Conservation (phyloP, 2,797 vertebrate genomes). For the Orientallactaga sibirica region DNA sequence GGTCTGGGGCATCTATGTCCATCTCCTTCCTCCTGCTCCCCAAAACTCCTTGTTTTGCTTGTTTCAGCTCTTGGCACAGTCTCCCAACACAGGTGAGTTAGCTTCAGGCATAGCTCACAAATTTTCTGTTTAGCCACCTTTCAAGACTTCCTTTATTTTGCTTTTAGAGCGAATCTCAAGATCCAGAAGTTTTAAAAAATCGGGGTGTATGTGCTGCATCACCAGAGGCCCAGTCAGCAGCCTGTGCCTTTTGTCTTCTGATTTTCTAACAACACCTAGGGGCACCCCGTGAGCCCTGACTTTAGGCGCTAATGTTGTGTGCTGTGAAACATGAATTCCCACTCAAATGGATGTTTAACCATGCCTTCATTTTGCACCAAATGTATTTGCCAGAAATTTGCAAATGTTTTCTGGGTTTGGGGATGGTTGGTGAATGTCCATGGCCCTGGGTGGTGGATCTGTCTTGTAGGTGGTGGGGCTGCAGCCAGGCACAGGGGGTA, state of each 20-base stretch:
- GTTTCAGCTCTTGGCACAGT: fast-evolving
- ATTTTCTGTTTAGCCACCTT: background rate
- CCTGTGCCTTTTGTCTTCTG: background rate
- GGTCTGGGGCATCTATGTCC: background rate
- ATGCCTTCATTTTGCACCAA: background rate
- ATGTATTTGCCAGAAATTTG: background rate
- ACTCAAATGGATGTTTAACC: background rate
- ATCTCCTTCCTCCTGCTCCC: fast-evolving
- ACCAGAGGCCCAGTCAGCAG: fast-evolving
- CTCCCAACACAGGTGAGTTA: background rate
- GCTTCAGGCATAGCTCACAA: background rate
- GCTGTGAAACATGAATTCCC: background rate
- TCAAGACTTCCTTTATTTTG: background rate
- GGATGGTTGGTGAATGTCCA: background rate
- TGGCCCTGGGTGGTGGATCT: fast-evolving
- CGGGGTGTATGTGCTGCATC: fast-evolving
- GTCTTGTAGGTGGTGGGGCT: background rate
- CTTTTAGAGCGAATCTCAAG: slow-evolving; percentile 21
- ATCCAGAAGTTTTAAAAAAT: background rate
- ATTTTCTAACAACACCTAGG: fast-evolving
- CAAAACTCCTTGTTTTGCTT: background rate
- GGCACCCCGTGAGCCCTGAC: background rate
- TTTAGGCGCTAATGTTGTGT: background rate
- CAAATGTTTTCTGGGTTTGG: background rate
- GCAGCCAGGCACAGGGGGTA: fast-evolving